Conservation (phyloP, 1,140 invertebrate genomes). For the Sweltsa coloradensis region DNA sequence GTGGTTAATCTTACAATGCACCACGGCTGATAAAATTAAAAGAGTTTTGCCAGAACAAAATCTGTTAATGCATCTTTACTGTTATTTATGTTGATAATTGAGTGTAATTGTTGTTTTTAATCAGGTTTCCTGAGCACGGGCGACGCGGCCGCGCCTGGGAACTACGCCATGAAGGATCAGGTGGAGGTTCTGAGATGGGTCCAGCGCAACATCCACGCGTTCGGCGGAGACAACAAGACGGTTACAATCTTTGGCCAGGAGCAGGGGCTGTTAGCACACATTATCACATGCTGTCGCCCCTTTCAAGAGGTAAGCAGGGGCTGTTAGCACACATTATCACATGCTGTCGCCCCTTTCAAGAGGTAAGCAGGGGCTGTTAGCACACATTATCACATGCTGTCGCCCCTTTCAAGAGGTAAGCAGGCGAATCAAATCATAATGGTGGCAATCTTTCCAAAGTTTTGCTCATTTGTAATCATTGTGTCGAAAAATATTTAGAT, state of each 20-base stretch:
- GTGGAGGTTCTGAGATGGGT: slow-evolving; percentile 31
- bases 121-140: slow-evolving; percentile 19
- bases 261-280: slow-evolving; percentile 25
- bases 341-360: slow-evolving; percentile 29
- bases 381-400: slow-evolving; percentile 33
- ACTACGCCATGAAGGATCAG: slow-evolving; percentile 29
- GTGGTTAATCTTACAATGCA: too few species aligned
- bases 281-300: slow-evolving; percentile 23
- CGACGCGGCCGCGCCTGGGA: slow-evolving; percentile 18
- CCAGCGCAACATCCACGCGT: slow-evolving; percentile 24
- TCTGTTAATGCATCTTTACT: too few species aligned
- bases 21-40: too few species aligned
- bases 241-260: slow-evolving; percentile 30
- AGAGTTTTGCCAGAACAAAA: too few species aligned
- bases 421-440: too few species aligned
- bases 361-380: slow-evolving; percentile 35
- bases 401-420: slow-evolving; percentile 28
- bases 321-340: slow-evolving; percentile 31
- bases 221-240: slow-evolving; percentile 29
- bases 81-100: too few species aligned
- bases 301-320: too few species aligned
- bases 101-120: too few species aligned
- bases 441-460: too few species aligned
- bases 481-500: too few species aligned
- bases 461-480: too few species aligned